A percentile compares a stretch with the other conserved stretches of the same genome.
phyloP scores from a whole-genome alignment of 1,140 invertebrate genomes.

The Ceratosolen solmsi region DNA sequence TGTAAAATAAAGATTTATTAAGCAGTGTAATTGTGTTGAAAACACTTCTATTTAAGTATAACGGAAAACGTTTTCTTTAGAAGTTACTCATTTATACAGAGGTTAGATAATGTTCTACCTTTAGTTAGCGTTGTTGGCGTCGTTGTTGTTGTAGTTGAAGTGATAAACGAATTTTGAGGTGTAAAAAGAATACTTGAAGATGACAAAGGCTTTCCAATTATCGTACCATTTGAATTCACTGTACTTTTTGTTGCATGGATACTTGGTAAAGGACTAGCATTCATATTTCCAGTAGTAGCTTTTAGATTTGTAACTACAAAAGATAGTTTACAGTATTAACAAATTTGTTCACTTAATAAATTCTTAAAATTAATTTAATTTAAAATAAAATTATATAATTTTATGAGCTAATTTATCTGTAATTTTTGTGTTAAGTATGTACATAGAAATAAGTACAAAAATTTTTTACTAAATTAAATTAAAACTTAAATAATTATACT shows the following conservation, averaged over 20 bases:
- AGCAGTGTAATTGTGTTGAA: neutral
- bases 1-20: neutral
- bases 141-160: slow-evolving; percentile 52
- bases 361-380: too few species aligned
- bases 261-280: slow-evolving; percentile 55
- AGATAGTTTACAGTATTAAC: too few species aligned
- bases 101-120: slow-evolving; percentile 68
- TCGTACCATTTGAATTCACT: slow-evolving; percentile 48
- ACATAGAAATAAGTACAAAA: too few species aligned
- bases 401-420: too few species aligned
- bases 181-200: slow-evolving; percentile 62
- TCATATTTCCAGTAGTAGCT: slow-evolving; percentile 48
- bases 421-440: too few species aligned
- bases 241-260: slow-evolving; percentile 61
- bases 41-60: slow-evolving; percentile 20
- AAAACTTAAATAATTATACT: too few species aligned
- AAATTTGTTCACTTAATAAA: too few species aligned
- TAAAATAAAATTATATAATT: too few species aligned
- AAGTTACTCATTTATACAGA: slow-evolving; percentile 27
- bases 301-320: slow-evolving; percentile 55
- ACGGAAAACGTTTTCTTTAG: neutral
- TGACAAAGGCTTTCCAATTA: slow-evolving; percentile 51
- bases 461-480: too few species aligned
- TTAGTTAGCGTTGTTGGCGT: slow-evolving; percentile 57
- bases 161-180: slow-evolving; percentile 52